Base-by-base conservation (phyloP, 2,888 invertebrate genomes). In the Thecophora atra region DNA sequence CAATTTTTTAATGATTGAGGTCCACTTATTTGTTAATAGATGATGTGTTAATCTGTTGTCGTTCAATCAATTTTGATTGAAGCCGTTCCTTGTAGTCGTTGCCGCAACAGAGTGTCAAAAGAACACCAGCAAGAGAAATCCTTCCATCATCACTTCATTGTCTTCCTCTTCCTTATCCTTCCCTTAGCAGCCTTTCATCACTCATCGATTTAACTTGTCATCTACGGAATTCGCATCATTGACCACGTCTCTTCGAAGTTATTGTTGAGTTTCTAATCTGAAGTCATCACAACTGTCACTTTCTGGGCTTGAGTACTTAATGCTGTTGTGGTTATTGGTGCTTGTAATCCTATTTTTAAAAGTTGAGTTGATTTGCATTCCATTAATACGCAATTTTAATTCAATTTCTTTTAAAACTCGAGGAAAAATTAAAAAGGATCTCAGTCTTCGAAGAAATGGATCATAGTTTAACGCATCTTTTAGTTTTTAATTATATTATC, bases 101-200 rank as follows among this genome's bases (percentile, higher is more conserved):
- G 66, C 19, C 15, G 28, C 68, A 56, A 71, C 74, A 76, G 74
- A 75, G 77, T 75, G 74, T 75, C 77, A 77, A 72, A 74, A 77
- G 77, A 17, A 24, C 15, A 24, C 21, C 7, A 21, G 8, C 64
- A 17, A 37, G 15, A 44, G 1, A 13, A 56, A 51, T 6, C 26
- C 26, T 51, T 26, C 26, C 65, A 51, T 28, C 47, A 47, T 17
- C 47, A n/a, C 6, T n/a, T 28, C 51, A 51, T 30, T 52, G 15
- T 15, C 65, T 24, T 42, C 51, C 26, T 28, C 28, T n/a, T 8
- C n/a, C 28, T 26, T 30, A 7, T 5, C 52, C 51, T 47, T 26
- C 42, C 30, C 60, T 60, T 69, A 60, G 13, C 47, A 47, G 15
- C 47, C 47, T 47, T 11, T 37, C 21, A 17, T 30, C 47, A n/a